Base-by-base conservation (phyloP, 2,888 invertebrate genomes). In the Aphrophora alni region DNA sequence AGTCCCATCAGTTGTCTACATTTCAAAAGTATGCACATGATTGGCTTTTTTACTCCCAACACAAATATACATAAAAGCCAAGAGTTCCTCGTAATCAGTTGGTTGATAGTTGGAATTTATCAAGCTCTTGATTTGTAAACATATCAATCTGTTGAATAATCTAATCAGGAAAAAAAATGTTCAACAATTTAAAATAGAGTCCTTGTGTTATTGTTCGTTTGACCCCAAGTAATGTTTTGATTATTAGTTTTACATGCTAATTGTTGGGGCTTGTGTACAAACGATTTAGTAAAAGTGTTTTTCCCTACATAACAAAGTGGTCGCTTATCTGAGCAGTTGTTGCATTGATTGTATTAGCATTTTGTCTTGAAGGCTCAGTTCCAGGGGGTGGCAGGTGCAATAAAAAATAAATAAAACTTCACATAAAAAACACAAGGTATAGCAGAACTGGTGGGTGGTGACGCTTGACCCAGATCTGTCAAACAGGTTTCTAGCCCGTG, bases 51-150 rank as follows among this genome's bases (percentile, higher is more conserved):
- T n/a, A n/a, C n/a, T n/a, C n/a, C n/a, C n/a, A n/a, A n/a, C n/a
- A n/a, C n/a, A 79, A 77, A 84, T 78, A 28, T 84, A 84, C 80
- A 84, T 81, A 74, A 84, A 83, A 28, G 83, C n/a, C n/a, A 76
- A 77, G 38, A 84, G 70, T 83, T 85, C 83, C 38, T 78, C 78
- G 44, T 77, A 72, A 83, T 85, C 81, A 68, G 84, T 84, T 74
- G 38, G 79, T n/a, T 12, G 76, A 44, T 51, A 76, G 25, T 76
- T 51, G 38, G 24, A 28, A 44, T 76, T 44, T 76, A 27, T 81
- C 76, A 69, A 78, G 75, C 79, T 77, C 78, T 75, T 80, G 77
- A 77, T 85, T 84, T 12, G 84, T 84, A 79, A 81, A 83, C 38
- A 75, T 81, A n/a, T 83, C 82, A 74, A 84, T 82, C 33, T 78